These are phyloP conservation scores for Apotomis betuletana DNA, from an alignment of 2,888 invertebrate species.

Conservation along the genomic window DNA sequence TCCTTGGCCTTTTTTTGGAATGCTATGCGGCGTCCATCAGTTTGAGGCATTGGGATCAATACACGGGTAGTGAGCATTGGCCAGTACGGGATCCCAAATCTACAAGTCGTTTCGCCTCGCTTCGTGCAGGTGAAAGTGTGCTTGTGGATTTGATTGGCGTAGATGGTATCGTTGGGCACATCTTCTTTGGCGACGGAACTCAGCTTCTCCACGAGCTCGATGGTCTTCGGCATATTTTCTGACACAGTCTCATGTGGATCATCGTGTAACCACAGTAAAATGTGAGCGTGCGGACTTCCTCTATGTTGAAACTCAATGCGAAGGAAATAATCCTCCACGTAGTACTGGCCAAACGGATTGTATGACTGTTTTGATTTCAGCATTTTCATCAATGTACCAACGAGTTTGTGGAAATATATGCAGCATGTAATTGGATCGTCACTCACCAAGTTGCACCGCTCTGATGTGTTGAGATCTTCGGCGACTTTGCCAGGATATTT, in stretches of 20 bases:
- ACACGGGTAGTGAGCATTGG: conserved; percentile 54
- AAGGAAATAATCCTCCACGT: conserved; percentile 56
- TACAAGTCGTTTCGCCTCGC: conserved; percentile 52
- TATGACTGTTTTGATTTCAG: conserved; percentile 49
- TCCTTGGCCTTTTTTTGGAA: conserved; percentile 52
- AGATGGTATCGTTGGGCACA: conserved; percentile 50
- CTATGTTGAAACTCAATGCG: conserved; percentile 63
- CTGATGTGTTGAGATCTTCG: conserved; percentile 47
- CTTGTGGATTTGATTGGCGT: conserved; percentile 55
- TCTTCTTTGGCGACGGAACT: conserved; percentile 52
- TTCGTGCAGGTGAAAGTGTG: conserved; percentile 55
- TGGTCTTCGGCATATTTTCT: conserved; percentile 55
- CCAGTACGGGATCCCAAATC: conserved; percentile 57
- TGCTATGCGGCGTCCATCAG: conserved; percentile 51
- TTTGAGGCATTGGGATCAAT: conserved; percentile 53
- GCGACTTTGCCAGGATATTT: conserved; percentile 48
- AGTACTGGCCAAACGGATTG: conserved; percentile 55
- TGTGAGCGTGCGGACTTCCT: conserved; percentile 64
- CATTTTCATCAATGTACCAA: conserved; percentile 51
- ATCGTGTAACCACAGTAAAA: conserved; percentile 61
- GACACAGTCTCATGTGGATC: conserved; percentile 55
- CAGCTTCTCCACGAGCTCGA: conserved; percentile 55
- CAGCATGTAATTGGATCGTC: conserved; percentile 56
- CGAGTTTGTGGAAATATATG: conserved; percentile 55
- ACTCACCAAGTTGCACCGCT: conserved; percentile 47